phyloP scores from a whole-genome alignment of 2,888 invertebrate genomes.

The Melitaea athalia region DNA sequence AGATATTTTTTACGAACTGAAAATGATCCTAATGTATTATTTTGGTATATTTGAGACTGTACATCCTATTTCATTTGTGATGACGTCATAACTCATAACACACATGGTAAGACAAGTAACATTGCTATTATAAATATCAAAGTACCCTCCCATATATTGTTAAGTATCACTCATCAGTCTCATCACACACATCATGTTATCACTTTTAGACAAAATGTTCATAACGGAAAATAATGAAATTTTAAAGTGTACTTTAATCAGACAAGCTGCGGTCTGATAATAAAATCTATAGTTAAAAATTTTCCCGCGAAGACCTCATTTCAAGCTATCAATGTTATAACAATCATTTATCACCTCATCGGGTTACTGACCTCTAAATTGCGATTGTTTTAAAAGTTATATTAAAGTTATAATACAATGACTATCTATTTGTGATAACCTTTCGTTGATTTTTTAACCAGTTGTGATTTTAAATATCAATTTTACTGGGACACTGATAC shows the following conservation, averaged over 20 bases:
- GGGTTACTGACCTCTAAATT: slow-evolving; percentile 27
- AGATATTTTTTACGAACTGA: no score
- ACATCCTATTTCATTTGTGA: no score
- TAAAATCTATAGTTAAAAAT: not conserved
- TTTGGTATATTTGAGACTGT: no score
- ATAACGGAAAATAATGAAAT: not conserved
- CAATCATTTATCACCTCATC: slow-evolving; percentile 24
- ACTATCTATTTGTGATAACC: slow-evolving; percentile 22
- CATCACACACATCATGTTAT: not conserved
- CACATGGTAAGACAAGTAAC: no score
- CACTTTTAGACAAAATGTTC: not conserved
- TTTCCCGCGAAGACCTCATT: not conserved
- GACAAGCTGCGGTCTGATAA: not conserved
- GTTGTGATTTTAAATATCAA: slow-evolving; percentile 1
- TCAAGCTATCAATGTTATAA: slow-evolving; percentile 12
- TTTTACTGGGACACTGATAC: not conserved
- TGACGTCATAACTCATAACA: no score
- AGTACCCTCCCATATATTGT: no score
- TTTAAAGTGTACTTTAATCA: not conserved
- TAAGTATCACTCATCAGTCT: no score
- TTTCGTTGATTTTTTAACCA: slow-evolving; percentile 6
- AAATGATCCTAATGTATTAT: no score
- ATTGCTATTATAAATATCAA: no score
- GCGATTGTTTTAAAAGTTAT: slow-evolving; percentile 15
- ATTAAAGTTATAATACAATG: not conserved